Evolutionary conservation across 2,113 vertebrate species (phyloP).

Genomic region (Toxotes chatareus): DNA sequence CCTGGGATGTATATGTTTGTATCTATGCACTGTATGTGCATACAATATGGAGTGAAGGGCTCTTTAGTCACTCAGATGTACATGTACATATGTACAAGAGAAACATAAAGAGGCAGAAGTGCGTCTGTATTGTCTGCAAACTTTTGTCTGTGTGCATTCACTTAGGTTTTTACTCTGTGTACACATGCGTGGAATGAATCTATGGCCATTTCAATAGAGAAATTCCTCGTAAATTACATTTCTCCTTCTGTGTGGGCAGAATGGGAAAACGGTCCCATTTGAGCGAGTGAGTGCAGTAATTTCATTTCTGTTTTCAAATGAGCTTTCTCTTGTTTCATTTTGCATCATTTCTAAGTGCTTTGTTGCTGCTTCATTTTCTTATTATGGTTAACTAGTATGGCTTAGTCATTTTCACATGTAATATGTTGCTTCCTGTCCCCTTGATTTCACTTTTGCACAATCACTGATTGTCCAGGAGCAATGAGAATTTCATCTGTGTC

Average conservation of each 20-base stretch:
- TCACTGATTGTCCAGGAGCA: slow-evolving; percentile 43
- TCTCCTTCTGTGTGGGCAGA: slow-evolving; percentile 49
- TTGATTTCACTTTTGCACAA: slow-evolving; percentile 34
- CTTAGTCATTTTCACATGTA: slow-evolving; percentile 40
- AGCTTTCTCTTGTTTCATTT: slow-evolving; percentile 67
- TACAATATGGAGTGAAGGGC: background rate
- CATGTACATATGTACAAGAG: background rate
- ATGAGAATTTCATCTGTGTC: slow-evolving; percentile 37
- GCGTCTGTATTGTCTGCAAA: background rate
- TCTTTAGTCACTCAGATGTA: background rate
- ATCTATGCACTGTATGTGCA: background rate
- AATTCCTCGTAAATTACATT: slow-evolving; percentile 46
- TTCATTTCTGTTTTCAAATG: slow-evolving; percentile 64
- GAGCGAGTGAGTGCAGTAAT: slow-evolving; percentile 58
- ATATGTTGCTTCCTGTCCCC: slow-evolving; percentile 8
- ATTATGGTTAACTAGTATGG: slow-evolving; percentile 57
- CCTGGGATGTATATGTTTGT: background rate
- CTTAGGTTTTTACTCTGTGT: background rate
- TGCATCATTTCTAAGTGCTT: slow-evolving; percentile 34
- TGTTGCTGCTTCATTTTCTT: slow-evolving; percentile 60
- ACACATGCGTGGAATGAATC: slow-evolving; percentile 16
- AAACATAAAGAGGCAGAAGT: background rate
- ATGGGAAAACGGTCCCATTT: slow-evolving; percentile 52
- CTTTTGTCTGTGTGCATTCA: background rate
- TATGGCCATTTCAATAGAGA: slow-evolving; percentile 20